Percentiles rank a stretch among this genome's conserved stretches.
These are phyloP conservation scores for Botrylloides violaceus DNA, from an alignment of 23 tunicate genomes.

Conservation along the genomic window DNA sequence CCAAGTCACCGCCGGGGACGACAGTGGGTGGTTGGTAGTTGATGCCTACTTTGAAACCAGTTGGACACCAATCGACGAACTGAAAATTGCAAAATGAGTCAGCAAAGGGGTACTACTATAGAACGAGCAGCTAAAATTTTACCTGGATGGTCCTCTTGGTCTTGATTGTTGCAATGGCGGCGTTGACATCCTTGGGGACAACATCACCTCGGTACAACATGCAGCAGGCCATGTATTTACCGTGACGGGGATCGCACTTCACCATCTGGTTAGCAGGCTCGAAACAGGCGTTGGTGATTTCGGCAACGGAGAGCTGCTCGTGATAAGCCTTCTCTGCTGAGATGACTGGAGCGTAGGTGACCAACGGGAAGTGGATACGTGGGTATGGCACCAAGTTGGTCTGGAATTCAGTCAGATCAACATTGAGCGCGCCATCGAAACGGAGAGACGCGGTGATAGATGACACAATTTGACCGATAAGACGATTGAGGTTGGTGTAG, in stretches of 20 bases:
- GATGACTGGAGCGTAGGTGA: conserved; percentile 88
- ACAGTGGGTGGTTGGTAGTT: conserved; percentile 97
- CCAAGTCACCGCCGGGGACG: conserved; percentile 90
- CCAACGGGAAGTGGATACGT: conserved; percentile 90
- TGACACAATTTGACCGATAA: conserved; percentile 88
- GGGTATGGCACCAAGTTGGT: conserved; percentile 99
- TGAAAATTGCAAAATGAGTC: conserved; percentile 13
- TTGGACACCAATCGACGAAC: conserved; percentile 97
- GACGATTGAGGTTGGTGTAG: conserved; percentile 90
- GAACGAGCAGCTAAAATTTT: not conserved
- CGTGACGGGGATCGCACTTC: conserved; percentile 99
- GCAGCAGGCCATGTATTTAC: conserved; percentile 99
- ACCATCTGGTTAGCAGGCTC: conserved; percentile 99
- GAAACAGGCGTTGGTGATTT: conserved; percentile 98
- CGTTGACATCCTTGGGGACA: conserved; percentile 99
- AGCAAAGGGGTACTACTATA: not conserved
- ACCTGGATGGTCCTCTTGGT: conserved; percentile 93
- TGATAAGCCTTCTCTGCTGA: conserved; percentile 91
- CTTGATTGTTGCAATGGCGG: conserved; percentile 97
- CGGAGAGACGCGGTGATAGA: conserved; percentile 95
- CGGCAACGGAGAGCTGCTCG: conserved; percentile 94
- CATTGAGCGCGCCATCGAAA: conserved; percentile 95
- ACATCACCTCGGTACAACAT: conserved; percentile 99
- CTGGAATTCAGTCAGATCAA: conserved; percentile 94
- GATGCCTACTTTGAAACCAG: conserved; percentile 90